Percentiles rank a stretch among this genome's conserved stretches.
These are phyloP conservation scores for Hypotaenidia philippensis DNA, from an alignment of 2,797 vertebrate species.

Conservation along the genomic window DNA sequence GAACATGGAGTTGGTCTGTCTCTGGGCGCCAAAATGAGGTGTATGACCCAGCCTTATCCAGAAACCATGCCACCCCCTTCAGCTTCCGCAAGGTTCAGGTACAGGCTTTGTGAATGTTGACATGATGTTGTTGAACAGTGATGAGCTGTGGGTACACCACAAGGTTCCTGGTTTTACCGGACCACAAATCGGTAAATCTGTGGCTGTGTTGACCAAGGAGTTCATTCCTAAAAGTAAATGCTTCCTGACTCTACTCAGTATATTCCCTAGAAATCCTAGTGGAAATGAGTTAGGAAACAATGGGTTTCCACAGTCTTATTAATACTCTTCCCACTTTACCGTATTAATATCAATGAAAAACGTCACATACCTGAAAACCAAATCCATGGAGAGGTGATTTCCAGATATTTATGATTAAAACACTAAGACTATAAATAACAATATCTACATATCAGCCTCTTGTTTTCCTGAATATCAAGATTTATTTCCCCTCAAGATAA, in stretches of 20 bases:
- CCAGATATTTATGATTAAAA: background rate
- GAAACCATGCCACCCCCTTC: background rate
- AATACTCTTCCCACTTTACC: background rate
- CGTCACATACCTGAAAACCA: background rate
- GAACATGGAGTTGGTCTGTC: fast-evolving
- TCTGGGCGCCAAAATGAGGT: background rate
- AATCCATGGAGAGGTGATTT: background rate
- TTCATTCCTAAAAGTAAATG: background rate
- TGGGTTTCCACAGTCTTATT: background rate
- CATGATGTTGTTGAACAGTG: background rate
- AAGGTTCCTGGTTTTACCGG: background rate
- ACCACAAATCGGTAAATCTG: background rate
- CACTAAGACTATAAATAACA: background rate
- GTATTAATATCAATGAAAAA: background rate
- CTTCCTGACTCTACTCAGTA: background rate
- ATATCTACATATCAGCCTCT: background rate
- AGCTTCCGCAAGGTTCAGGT: background rate
- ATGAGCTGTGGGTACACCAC: background rate
- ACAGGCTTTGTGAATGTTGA: background rate
- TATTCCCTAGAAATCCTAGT: background rate
- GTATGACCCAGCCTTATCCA: fast-evolving
- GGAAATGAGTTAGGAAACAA: background rate
- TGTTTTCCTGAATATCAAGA: background rate
- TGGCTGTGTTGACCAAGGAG: background rate
- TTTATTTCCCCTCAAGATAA: constrained; percentile 12